phyloP scores from a whole-genome alignment of 2,888 invertebrate species.

The Chrysopilus asiliformis region DNA sequence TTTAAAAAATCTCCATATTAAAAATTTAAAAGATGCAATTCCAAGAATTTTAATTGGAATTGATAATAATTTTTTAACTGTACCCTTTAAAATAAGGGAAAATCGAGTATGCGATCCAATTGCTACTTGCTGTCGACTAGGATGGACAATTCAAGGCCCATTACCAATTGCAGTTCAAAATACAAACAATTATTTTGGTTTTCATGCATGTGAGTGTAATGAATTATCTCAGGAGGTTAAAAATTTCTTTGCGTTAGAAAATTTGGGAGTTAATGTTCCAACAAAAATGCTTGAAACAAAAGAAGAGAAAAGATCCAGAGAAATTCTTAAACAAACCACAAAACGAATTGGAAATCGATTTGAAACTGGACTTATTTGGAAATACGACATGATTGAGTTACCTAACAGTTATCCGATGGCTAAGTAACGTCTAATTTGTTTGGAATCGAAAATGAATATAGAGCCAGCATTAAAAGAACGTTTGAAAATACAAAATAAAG shows the following conservation, averaged over 20 bases:
- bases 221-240: constrained; percentile 4
- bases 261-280: constrained; percentile 5
- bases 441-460: constrained; percentile 14
- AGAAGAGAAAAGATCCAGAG: constrained; percentile 8
- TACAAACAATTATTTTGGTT: neutral
- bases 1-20: too few species aligned
- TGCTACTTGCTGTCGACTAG: neutral
- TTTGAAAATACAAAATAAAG: constrained; percentile 12
- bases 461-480: constrained; percentile 9
- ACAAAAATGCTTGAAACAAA: constrained; percentile 3
- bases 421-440: constrained; percentile 9
- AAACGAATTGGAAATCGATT: constrained; percentile 7
- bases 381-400: constrained; percentile 12
- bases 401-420: constrained; percentile 15
- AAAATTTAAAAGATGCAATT: neutral
- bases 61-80: neutral
- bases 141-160: neutral
- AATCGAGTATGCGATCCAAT: neutral
- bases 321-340: constrained; percentile 12
- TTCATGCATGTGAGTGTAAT: neutral
- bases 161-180: neutral
- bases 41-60: neutral
- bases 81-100: neutral
- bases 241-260: constrained; percentile 2
- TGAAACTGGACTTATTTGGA: constrained; percentile 18